Base-by-base conservation (phyloP, 2,113 vertebrate species). In the Indri indri region DNA sequence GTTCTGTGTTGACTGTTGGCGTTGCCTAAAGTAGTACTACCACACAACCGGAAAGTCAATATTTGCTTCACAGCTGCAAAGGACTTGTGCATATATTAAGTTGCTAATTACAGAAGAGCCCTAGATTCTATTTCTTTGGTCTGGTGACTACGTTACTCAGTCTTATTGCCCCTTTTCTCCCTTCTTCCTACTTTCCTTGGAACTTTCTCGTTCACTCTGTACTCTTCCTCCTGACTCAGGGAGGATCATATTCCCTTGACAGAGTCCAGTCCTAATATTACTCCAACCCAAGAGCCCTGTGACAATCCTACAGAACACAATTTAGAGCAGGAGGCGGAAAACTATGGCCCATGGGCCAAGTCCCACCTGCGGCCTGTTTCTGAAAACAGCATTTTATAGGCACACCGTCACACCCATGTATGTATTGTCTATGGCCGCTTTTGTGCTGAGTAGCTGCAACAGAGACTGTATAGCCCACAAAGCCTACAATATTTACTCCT, bases 151-250 rank as follows among this genome's bases (percentile, higher is more conserved):
- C 45, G 34, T 66, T 70, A 23, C 32, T 87, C 22, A 37, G 47
- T 37, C 73, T 65, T 82, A 77, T 61, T 66, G 14, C 37, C 13
- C 10, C 45, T 70, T 66, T 65, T 63, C 25, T 83, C 34, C 32
- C 25, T 52, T 37, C 14, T 81, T 82, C 77, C 11, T 50, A 25
- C 59, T 93, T 30, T 71, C 54, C 73, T 82, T 66, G 42, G 73
- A 30, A 27, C 17, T 63, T 84, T 80, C 77, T 88, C 77, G 30
- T 85, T 63, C 42, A 30, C 40, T 68, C 57, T 54, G 66, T 10
- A 70, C 18, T 79, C n/a, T 83, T 50, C 68, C 42, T 68, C 65
- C 83, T 81, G 50, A 91, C 25, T 94, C 63, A 66, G 34, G 88
- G 42, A 87, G 10, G 23, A 59, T 37, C 45, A 73, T 32, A 16